phyloP scores from a whole-genome alignment of 1,140 invertebrate genomes.

The Solenopsis invicta region DNA sequence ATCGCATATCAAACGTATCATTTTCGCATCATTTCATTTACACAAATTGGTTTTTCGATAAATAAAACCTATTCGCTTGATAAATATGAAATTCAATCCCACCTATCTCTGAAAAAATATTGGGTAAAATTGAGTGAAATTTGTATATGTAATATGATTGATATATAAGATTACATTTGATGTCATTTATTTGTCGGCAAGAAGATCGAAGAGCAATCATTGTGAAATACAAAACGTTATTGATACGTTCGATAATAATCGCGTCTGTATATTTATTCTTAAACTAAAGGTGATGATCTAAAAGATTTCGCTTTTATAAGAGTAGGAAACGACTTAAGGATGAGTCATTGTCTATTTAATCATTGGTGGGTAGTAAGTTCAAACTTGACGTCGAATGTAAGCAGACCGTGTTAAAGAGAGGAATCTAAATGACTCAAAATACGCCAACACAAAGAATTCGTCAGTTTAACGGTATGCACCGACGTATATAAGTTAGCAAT shows the following conservation, averaged over 20 bases:
- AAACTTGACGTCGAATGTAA: constrained; percentile 26
- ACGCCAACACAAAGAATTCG: neutral
- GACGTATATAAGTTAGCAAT: neutral
- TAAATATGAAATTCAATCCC: constrained; percentile 18
- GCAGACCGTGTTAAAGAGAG: constrained; percentile 5
- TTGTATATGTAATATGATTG: neutral
- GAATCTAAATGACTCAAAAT: neutral
- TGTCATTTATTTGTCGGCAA: neutral
- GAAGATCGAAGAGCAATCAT: neutral
- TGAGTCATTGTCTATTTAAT: constrained; percentile 52
- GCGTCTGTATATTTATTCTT: neutral
- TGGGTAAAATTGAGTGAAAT: neutral
- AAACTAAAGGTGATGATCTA: neutral
- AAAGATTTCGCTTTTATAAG: neutral
- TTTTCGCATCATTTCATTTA: neutral
- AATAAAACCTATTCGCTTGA: constrained; percentile 5
- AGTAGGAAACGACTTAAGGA: neutral
- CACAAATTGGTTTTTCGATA: neutral
- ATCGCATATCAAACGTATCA: neutral
- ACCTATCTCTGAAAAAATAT: neutral
- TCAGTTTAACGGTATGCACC: neutral
- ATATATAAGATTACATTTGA: neutral
- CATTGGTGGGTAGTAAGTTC: neutral
- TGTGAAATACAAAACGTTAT: neutral
- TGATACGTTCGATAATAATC: constrained; percentile 4